Percentiles rank a stretch among this genome's conserved stretches.
phyloP scores from a whole-genome alignment of 2,797 vertebrate species.

The Carduelis carduelis region DNA sequence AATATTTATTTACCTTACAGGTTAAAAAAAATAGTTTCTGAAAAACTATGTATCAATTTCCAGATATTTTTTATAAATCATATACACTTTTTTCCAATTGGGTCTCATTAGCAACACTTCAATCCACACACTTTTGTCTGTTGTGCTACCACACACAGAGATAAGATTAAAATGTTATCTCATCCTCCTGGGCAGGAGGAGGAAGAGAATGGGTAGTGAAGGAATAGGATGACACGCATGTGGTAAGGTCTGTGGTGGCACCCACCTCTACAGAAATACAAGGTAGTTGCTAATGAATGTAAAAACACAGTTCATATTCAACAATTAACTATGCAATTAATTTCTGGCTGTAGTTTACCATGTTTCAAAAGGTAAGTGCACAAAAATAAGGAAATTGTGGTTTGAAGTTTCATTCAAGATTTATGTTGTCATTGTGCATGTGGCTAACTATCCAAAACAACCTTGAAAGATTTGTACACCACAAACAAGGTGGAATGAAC shows the following conservation, averaged over 20 bases:
- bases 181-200: fast-evolving
- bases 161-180: not conserved
- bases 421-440: not conserved
- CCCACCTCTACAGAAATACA: not conserved
- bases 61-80: not conserved
- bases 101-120: not conserved
- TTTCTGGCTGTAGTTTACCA: not conserved
- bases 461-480: not conserved
- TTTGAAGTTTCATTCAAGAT: not conserved
- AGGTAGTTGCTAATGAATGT: not conserved
- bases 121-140: not conserved
- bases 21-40: not conserved
- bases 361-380: not conserved
- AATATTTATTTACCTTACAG: not conserved
- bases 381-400: not conserved
- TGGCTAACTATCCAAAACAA: not conserved
- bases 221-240: not conserved
- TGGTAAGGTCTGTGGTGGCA: not conserved
- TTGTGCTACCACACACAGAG: not conserved
- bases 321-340: not conserved
- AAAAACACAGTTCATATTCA: not conserved
- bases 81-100: not conserved
- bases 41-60: not conserved
- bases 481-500: not conserved
- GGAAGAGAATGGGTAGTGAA: not conserved